These are phyloP conservation scores for Gastracanthus pulcherrimus DNA, from an alignment of 2,888 invertebrate genomes.

Conservation along the genomic window DNA sequence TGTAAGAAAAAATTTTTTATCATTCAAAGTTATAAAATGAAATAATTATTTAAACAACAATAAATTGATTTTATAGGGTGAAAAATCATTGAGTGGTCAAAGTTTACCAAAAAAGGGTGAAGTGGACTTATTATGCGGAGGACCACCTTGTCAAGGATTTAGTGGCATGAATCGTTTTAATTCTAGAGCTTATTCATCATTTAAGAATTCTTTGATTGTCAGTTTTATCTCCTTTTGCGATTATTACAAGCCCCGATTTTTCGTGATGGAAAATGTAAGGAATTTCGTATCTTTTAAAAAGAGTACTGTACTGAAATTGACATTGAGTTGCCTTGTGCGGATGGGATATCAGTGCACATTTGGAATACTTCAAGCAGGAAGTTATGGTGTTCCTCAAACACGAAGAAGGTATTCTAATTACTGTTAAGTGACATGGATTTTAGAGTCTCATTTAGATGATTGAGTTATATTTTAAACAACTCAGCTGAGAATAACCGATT, in stretches of 20 bases:
- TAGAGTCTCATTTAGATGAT: too few relatives aligned
- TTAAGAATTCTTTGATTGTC: constrained; percentile 91
- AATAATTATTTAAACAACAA: neutral
- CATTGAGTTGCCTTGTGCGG: constrained; percentile 85
- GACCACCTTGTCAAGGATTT: constrained; percentile 94
- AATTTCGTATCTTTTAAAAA: constrained; percentile 92
- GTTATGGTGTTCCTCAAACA: constrained; percentile 91
- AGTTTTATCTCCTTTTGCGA: constrained; percentile 91
- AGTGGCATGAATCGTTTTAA: constrained; percentile 94
- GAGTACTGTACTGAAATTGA: constrained; percentile 89
- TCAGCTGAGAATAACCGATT: too few relatives aligned
- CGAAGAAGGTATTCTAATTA: constrained; percentile 84
- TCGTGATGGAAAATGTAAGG: constrained; percentile 90
- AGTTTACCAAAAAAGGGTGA: constrained; percentile 87
- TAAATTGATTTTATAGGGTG: constrained; percentile 74
- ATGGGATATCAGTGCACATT: constrained; percentile 95
- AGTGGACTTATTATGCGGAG: constrained; percentile 90
- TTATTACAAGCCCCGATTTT: constrained; percentile 90
- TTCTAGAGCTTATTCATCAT: constrained; percentile 89
- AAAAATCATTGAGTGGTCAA: constrained; percentile 79
- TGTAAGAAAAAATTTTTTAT: constrained; percentile 68
- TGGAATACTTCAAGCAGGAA: constrained; percentile 91
- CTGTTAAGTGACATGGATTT: too few relatives aligned
- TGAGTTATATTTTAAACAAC: too few relatives aligned
- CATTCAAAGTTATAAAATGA: neutral